Evolutionary conservation across 2,888 invertebrate species (phyloP).

Genomic region (Xestia c-nigrum): DNA sequence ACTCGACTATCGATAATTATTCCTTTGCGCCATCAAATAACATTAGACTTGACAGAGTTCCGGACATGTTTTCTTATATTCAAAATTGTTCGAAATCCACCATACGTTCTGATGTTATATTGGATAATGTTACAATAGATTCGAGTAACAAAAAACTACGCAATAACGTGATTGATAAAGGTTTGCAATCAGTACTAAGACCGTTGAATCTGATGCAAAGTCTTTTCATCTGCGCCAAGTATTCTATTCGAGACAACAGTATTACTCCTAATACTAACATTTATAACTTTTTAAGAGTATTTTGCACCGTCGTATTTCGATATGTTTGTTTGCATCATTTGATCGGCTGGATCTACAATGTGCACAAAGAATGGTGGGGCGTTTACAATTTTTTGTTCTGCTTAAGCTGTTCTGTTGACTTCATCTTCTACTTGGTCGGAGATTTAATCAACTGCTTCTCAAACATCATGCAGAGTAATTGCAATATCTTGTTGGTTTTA

Average conservation of each 20-base stretch:
- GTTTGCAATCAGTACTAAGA: conserved; percentile 18
- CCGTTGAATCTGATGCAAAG: conserved; percentile 29
- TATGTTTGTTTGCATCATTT: not conserved
- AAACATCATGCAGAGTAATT: not conserved
- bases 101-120: not conserved
- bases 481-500: conserved; percentile 17
- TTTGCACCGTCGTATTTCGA: not conserved
- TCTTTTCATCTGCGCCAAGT: conserved; percentile 35
- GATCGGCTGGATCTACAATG: not conserved
- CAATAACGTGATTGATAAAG: not conserved
- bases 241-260: conserved; percentile 9
- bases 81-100: not conserved
- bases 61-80: not conserved
- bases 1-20: not conserved
- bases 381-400: not conserved
- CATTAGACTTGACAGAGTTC: no score
- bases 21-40: not conserved
- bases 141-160: not conserved
- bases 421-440: not conserved
- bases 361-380: not conserved
- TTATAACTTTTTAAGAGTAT: conserved; percentile 4
- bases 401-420: not conserved
- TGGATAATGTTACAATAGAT: not conserved
- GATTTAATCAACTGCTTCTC: conserved; percentile 1
- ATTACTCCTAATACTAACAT: not conserved